Evolutionary conservation across 35 echinoderm and acorn worm genomes (phyloP), one percentile per base, ranked within the genome.

Genomic region (Lytechinus pictus): DNA sequence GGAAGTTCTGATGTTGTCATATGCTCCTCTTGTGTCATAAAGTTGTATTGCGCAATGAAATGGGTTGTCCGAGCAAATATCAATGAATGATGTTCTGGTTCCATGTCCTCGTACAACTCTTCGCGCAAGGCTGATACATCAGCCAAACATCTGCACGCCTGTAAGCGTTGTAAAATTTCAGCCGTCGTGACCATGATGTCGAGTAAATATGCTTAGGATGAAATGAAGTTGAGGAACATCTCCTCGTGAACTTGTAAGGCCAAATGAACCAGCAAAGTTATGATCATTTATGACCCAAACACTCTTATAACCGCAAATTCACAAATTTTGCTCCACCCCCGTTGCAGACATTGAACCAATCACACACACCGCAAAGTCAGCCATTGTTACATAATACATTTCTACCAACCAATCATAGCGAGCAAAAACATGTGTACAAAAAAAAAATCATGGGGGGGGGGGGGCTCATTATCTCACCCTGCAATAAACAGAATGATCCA

Each of bases 121-220:
- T 89, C 87, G 27, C 87, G 52, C 12, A 89, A 89, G 87, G 87
- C 52, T 7, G 87, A 89, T 8, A 89, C 87, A 89, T 89, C 87
- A 89, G 87, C 87, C 87, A 89, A 4, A n/a, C 87, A 89, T 89
- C 27, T 44, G 12, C 87, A 89, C 19, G 87, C 27, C 28, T 89
- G 87, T 8, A 89, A 89, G 12, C 87, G 27, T n/a, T 89, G 87
- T 89, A 51, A 27, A 28, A 89, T 21, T 89, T 89, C 52, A n/a
- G 5, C 87, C 87, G 27, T 89, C 19, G 87, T 89, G 1, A 89
- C 87, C 87, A 89, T 89, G 19, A 89, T 89, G 3, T 33, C 44
- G 55, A 9, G 7, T 6, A 89, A 29, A 89, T 0, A 33, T 6
- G 9, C 6, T 28, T 89, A 28, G 2, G 0, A 1, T 5, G 12